These are phyloP conservation scores for Zoanthus sociatus DNA, from an alignment of 92 coral and sea anemone genomes.

Conservation along the genomic window DNA sequence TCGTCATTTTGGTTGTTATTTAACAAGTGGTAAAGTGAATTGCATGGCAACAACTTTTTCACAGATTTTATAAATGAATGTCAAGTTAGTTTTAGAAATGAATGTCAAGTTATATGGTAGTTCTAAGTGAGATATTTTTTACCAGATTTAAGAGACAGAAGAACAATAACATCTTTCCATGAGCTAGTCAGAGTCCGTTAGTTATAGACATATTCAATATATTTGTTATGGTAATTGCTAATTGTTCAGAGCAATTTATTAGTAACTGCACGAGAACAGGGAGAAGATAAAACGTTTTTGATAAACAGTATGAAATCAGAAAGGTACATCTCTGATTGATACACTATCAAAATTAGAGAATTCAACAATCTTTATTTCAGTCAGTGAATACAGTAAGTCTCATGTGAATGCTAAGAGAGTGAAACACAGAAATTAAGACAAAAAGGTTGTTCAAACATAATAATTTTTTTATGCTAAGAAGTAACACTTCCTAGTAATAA, in stretches of 20 bases:
- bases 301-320: not conserved
- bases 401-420: not conserved
- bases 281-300: not conserved
- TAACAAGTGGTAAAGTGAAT: not conserved
- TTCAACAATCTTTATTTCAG: not conserved
- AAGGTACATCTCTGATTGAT: not conserved
- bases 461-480: too few relatives aligned
- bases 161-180: not conserved
- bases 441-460: too few relatives aligned
- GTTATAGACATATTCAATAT: not conserved
- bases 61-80: constrained; percentile 16
- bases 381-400: not conserved
- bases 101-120: too few relatives aligned
- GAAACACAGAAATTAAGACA: not conserved
- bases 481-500: too few relatives aligned
- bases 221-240: not conserved
- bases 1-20: not conserved
- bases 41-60: constrained; percentile 17
- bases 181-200: not conserved
- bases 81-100: too few relatives aligned
- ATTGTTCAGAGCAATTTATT: not conserved
- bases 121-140: not conserved
- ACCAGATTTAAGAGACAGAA: not conserved
- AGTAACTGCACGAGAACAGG: not conserved
- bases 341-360: not conserved